Evolutionary conservation across 2,888 invertebrate genomes (phyloP).

Genomic region (Hydriomena furcata): DNA sequence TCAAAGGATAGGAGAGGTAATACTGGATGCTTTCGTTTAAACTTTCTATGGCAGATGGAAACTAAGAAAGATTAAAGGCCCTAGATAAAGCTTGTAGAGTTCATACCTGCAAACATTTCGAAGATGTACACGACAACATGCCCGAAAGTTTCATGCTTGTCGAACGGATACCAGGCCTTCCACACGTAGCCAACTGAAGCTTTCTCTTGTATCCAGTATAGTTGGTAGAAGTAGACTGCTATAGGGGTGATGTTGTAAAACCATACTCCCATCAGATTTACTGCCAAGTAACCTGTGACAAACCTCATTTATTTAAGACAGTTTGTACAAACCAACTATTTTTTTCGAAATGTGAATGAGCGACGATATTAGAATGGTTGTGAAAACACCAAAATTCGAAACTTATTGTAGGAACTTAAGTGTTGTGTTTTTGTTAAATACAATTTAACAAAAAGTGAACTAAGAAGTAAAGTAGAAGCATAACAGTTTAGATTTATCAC

Average conservation of each 20-base stretch:
- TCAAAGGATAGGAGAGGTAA: too few relatives aligned
- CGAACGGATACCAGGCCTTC: slow-evolving; percentile 77
- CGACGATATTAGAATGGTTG: too few relatives aligned
- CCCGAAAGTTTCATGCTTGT: slow-evolving; percentile 61
- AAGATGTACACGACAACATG: slow-evolving; percentile 69
- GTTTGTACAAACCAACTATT: slow-evolving; percentile 5
- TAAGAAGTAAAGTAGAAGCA: too few relatives aligned
- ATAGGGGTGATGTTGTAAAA: slow-evolving; percentile 74
- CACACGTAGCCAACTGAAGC: slow-evolving; percentile 65
- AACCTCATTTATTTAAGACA: not conserved
- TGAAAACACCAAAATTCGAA: too few relatives aligned
- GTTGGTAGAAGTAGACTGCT: slow-evolving; percentile 54
- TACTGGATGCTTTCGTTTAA: too few relatives aligned
- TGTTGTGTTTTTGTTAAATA: too few relatives aligned
- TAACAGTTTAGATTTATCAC: too few relatives aligned
- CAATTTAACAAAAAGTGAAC: too few relatives aligned
- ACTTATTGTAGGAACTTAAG: too few relatives aligned
- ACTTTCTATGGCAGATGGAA: too few relatives aligned
- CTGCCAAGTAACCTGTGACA: slow-evolving; percentile 64
- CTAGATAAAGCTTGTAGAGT: not conserved
- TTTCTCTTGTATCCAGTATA: slow-evolving; percentile 47
- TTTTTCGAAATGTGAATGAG: too few relatives aligned
- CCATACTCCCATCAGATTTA: slow-evolving; percentile 66
- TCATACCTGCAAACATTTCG: slow-evolving; percentile 73
- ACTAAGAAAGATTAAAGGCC: too few relatives aligned